Percentiles rank a stretch among this genome's conserved stretches.
phyloP scores from a whole-genome alignment of 1,140 invertebrate genomes.

The Trinorchestia longiramus region DNA sequence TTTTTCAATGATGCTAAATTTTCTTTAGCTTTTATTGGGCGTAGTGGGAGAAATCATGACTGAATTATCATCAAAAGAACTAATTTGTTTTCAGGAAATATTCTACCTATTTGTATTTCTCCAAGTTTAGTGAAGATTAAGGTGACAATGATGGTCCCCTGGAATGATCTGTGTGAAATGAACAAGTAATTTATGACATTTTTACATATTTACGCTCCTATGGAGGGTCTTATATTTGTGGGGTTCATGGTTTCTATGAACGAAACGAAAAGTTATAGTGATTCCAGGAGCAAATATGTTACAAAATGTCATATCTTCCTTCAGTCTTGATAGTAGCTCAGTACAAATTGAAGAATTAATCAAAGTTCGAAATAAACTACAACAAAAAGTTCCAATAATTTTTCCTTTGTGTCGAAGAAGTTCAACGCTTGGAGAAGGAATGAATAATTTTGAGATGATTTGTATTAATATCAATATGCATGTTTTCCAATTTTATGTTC shows the following conservation, averaged over 20 bases:
- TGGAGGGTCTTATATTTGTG: no score
- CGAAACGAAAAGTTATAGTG: not conserved
- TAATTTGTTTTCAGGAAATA: not conserved
- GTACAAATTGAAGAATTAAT: not conserved
- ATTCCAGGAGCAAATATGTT: not conserved
- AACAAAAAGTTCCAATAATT: not conserved
- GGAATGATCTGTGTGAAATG: not conserved
- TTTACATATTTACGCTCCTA: no score
- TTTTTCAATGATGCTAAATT: no score
- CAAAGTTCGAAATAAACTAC: not conserved
- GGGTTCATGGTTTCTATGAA: not conserved
- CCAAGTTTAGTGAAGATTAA: not conserved
- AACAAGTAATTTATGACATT: not conserved
- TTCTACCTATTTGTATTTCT: not conserved
- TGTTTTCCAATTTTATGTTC: not conserved
- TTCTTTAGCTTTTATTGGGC: no score
- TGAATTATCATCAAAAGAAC: not conserved
- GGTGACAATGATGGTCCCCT: not conserved
- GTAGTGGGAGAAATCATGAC: not conserved
- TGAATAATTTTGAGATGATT: not conserved
- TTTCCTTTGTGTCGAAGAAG: not conserved
- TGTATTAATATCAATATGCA: not conserved
- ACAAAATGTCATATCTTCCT: not conserved
- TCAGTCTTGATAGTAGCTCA: not conserved
- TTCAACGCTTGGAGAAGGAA: not conserved